Percentiles rank a stretch among this genome's conserved stretches.
Conservation (phyloP, 2,113 vertebrate genomes). For the Pachycephala philippinensis region DNA sequence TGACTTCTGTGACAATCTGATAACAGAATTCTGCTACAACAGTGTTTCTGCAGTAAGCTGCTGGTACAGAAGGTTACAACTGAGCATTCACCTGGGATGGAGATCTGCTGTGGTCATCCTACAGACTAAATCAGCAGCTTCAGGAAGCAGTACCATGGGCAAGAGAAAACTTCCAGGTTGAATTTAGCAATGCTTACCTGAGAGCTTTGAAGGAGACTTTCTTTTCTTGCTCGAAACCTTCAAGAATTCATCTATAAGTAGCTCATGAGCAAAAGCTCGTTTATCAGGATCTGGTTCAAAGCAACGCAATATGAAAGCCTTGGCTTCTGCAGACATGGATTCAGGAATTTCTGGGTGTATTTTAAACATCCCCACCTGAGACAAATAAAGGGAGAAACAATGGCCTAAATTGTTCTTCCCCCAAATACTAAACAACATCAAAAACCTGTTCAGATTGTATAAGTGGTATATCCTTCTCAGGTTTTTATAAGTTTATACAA, state of each 20-base stretch:
- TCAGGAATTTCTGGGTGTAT: conserved; percentile 98
- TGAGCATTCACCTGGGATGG: background rate
- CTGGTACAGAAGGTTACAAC: background rate
- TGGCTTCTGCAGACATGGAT: conserved; percentile 94
- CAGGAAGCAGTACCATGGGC: background rate
- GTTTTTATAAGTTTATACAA: background rate
- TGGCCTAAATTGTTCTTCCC: conserved; percentile 36
- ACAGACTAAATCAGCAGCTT: background rate
- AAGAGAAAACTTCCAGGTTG: background rate
- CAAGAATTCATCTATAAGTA: conserved; percentile 93
- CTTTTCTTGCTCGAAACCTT: conserved; percentile 95
- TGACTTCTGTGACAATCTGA: background rate
- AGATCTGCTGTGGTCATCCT: background rate
- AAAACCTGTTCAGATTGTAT: background rate
- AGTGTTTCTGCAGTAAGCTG: background rate
- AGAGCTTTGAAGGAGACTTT: conserved; percentile 83
- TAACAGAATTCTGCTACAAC: background rate
- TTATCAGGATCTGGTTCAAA: conserved; percentile 95
- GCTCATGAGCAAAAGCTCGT: conserved; percentile 85
- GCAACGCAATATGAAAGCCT: conserved; percentile 93
- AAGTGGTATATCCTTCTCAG: background rate
- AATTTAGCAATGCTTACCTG: conserved; percentile 69
- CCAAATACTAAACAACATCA: conserved; percentile 67
- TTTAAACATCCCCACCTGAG: conserved; percentile 98
- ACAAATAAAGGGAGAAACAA: background rate